Evolutionary conservation across 2,888 invertebrate species (phyloP), one percentile per base, ranked within the genome.

Genomic region (Pammene aurita): DNA sequence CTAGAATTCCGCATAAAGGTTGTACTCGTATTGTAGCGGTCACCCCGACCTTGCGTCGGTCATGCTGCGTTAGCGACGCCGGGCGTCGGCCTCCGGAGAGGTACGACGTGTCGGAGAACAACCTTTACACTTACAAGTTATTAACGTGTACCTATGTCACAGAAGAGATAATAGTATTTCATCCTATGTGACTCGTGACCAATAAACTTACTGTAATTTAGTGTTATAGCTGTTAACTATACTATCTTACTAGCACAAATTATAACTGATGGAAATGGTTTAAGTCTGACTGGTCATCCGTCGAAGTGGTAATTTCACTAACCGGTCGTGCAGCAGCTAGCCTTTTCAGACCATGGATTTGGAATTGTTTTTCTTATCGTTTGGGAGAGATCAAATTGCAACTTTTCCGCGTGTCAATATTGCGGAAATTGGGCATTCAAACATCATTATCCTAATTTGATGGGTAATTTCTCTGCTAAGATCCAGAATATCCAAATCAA

Each of bases 1-100:
- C 26, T 26, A 26, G 26, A 26, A 26, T 26, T 26, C 26, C 42
- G 13, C 13, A 0, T 13, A 2, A 11, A 11, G 10, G 11, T 44
- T 44, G 42, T n/a, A n/a, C n/a, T n/a, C n/a, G n/a, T 26, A 42
- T 16, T 26, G 62, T 14, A 58, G 58, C 34, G 41, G 50, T 55
- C 58, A 63, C 57, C 66, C 60, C 66, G 71, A 69, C 69, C 71
- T 72, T 69, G 71, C 56, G 34, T 4, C 42, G 63, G 63, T 58
- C 63, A 57, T 52, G 63, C 56, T 63, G 57, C 57, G 67, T 50
- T 50, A 57, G 44, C 42, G 14, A 34, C 63, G 38, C 18, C 44
- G 54, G 55, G 26, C 26, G 26, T 26, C 67, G 63, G 50, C 67
- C 67, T 67, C 63, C 62, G 42, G 48, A 48, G 44, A 61, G 56